phyloP scores from a whole-genome alignment of 2,797 vertebrate species.

The Balearica regulorum region DNA sequence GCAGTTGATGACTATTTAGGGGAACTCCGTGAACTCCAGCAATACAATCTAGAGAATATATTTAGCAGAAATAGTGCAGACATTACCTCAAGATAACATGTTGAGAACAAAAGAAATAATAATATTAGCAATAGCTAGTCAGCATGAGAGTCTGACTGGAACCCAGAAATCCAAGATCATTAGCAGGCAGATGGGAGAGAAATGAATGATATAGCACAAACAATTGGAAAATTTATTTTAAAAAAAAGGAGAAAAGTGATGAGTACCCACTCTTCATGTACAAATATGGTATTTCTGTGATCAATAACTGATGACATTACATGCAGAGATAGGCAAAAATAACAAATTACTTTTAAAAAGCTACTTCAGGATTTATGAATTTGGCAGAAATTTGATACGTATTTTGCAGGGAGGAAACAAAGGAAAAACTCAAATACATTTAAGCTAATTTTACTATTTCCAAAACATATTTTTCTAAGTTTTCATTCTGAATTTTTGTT shows the following conservation, averaged over 20 bases:
- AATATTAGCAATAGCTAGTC: background rate
- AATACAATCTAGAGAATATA: background rate
- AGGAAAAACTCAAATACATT: background rate
- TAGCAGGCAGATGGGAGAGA: background rate
- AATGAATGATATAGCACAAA: background rate
- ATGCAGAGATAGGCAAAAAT: background rate
- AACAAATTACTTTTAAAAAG: background rate
- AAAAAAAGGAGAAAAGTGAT: background rate
- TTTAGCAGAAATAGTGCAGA: background rate
- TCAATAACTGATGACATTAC: background rate
- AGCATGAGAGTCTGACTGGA: background rate
- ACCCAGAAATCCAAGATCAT: background rate
- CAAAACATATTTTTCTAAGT: background rate
- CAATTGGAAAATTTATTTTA: background rate
- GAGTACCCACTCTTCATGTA: background rate
- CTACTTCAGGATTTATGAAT: background rate
- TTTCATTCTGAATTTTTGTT: background rate
- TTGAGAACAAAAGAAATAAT: background rate
- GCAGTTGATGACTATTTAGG: background rate
- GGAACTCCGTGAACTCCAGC: fast-evolving
- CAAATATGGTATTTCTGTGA: background rate
- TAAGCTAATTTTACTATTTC: background rate
- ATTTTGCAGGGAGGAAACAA: background rate
- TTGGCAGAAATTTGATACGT: background rate
- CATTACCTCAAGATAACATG: background rate